Evolutionary conservation across 2,113 vertebrate species (phyloP), one percentile per base, ranked within the genome.

Genomic region (Aphyosemion australe): DNA sequence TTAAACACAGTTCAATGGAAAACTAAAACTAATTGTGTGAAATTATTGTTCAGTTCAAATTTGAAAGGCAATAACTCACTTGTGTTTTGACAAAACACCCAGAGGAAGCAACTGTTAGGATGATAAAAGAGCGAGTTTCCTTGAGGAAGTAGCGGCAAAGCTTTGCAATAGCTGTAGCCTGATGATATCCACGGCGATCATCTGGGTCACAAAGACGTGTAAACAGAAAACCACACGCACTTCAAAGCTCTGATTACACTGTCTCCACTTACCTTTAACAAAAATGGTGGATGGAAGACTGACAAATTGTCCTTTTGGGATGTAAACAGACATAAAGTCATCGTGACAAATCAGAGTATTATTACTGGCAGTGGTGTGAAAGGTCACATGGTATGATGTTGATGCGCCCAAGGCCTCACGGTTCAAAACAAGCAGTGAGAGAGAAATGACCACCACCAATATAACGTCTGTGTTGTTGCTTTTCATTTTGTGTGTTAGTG

Each of bases 11-110:
- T 18, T 7, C 6, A 37, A 4, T 4, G 15, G 16, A 11, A 37
- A 18, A 10, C 32, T 16, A 13, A 50, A 5, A 16, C 8, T 46
- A 11, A 31, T 8, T 21, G 7, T 31, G 31, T 49, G 12, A 37
- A 37, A 37, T 7, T 37, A 8, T 7, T 37, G 34, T 37, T 37
- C 9, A 37, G 9, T 37, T 37, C 34, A 37, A 19, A 61, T 14
- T n/a, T n/a, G 3, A 18, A 4, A 50, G 12, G 2, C 14, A 59
- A 18, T 6, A 26, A 46, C 75, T 79, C 59, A 87, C 87, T 41
- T 54, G 55, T 77, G 37, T 79, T 62, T 46, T 81, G 19, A 89
- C 74, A 47, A 84, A 86, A 61, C 86, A 88, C 8, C 80, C 70
- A n/a, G 43, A 19, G 10, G 52, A 59, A 15, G 73, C 19, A 18